Evolutionary conservation across 1,140 invertebrate genomes (phyloP), one percentile per base, ranked within the genome.

Genomic region (Stegodyphus dumicola): DNA sequence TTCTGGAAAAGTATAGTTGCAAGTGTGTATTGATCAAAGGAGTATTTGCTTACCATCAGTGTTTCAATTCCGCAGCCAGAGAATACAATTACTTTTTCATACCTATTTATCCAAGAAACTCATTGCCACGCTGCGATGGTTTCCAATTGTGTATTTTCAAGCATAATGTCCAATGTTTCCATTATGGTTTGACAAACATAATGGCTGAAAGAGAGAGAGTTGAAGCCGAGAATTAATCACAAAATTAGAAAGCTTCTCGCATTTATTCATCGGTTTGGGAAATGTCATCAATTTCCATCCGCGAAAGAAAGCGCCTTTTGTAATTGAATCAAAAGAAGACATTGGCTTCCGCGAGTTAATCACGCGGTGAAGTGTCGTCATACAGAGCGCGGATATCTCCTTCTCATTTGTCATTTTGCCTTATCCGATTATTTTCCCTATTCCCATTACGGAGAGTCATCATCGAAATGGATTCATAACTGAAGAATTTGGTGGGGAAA

Each of bases 311-410:
- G 77, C 77, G 49, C 56, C 80, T 75, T 77, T 85, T 77, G 73
- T 85, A 85, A 85, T 85, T 77, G 81, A 85, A 85, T 85, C 81
- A 85, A 77, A 85, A 85, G 81, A 85, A 85, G 81, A 85, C 81
- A 85, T 77, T 77, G 81, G 81, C 81, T 76, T 10, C 18, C 17
- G 64, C 73, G 81, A 85, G 81, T 85, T 85, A 85, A 85, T 85
- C 81, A 83, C 78, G 80, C 33, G 80, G 80, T 75, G 78, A 64
- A 73, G 78, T 81, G 78, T 81, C 78, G 78, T 73, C 67, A 73
- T 71, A 80, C 67, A 80, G 52, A n/a, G 13, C 18, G 56, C n/a
- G 15, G 10, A 65, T 75, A 83, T 75, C 71, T 75, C 80, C 18
- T 75, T 48, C 81, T 60, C 81, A 85, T 85, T 85, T 85, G 81